phyloP scores from a whole-genome alignment of 1,140 invertebrate species.

The Scylla paramamosain region DNA sequence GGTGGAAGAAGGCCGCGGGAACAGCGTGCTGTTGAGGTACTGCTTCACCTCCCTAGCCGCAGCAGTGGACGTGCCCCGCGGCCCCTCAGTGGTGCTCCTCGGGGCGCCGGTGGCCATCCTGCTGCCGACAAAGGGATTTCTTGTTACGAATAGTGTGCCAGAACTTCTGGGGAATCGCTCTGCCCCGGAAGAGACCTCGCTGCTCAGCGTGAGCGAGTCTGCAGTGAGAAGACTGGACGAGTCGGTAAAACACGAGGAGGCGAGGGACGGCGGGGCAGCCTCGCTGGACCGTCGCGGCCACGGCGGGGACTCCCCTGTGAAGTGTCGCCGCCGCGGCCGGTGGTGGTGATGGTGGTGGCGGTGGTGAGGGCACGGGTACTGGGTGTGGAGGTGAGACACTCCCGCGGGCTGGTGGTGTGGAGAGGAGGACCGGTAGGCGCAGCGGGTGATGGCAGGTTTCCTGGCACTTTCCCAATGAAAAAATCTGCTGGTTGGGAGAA shows the following conservation, averaged over 20 bases:
- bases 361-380: slow-evolving; percentile 29
- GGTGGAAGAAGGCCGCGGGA: slow-evolving; percentile 65
- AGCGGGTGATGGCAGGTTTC: slow-evolving; percentile 64
- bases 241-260: slow-evolving; percentile 56
- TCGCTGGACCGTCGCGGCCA: slow-evolving; percentile 62
- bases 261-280: slow-evolving; percentile 38
- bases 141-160: slow-evolving; percentile 33
- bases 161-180: neutral
- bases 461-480: slow-evolving; percentile 71
- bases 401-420: slow-evolving; percentile 6
- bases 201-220: slow-evolving; percentile 34
- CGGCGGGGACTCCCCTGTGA: slow-evolving; percentile 39
- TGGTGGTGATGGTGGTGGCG: slow-evolving; percentile 58
- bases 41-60: slow-evolving; percentile 70
- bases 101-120: slow-evolving; percentile 54
- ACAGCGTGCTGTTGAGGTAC: slow-evolving; percentile 61
- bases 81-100: slow-evolving; percentile 17
- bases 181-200: neutral
- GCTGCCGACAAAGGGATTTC: slow-evolving; percentile 14
- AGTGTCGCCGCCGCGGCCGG: slow-evolving; percentile 59
- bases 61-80: slow-evolving; percentile 51
- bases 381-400: neutral
- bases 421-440: slow-evolving; percentile 26
- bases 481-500: slow-evolving; percentile 33
- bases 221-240: slow-evolving; percentile 49